Percentiles rank a stretch among this genome's conserved stretches.
These are phyloP conservation scores for Anableps anableps DNA, from an alignment of 2,797 vertebrate species.

Conservation along the genomic window DNA sequence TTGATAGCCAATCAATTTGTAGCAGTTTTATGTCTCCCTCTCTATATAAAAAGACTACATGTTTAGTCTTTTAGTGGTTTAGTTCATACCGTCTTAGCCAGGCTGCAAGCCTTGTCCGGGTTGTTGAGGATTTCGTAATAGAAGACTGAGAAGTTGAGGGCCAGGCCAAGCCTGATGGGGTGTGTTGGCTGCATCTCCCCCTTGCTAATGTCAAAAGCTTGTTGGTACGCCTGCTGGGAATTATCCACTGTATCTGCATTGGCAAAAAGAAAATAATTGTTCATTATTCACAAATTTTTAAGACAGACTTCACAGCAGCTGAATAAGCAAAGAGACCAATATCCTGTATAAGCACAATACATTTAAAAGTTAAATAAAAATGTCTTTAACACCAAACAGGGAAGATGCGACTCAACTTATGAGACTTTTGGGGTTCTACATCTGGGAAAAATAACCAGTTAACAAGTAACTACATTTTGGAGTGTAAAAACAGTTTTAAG, in stretches of 20 bases:
- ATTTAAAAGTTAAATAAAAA: background rate
- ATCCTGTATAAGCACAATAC: background rate
- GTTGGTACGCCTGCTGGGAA: constrained; percentile 96
- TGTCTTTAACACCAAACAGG: background rate
- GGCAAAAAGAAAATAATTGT: background rate
- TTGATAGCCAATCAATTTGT: background rate
- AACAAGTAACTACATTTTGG: background rate
- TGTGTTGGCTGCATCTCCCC: constrained; percentile 98
- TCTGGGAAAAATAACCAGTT: background rate
- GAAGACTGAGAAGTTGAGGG: constrained; percentile 99
- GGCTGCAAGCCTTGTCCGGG: constrained; percentile 93
- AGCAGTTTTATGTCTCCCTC: background rate
- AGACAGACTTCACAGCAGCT: background rate
- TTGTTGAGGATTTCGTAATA: constrained; percentile 99
- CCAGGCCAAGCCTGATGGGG: constrained; percentile 97
- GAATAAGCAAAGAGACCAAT: background rate
- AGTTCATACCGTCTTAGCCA: constrained; percentile 93
- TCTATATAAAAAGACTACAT: background rate
- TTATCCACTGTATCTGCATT: constrained; percentile 91
- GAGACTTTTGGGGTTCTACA: background rate
- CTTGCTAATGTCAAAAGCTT: constrained; percentile 99
- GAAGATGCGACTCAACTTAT: background rate
- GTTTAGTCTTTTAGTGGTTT: background rate
- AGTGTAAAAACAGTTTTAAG: background rate
- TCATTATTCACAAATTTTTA: background rate